Evolutionary conservation across 2,797 vertebrate species (phyloP).

Genomic region (Clarias laeviceps): DNA sequence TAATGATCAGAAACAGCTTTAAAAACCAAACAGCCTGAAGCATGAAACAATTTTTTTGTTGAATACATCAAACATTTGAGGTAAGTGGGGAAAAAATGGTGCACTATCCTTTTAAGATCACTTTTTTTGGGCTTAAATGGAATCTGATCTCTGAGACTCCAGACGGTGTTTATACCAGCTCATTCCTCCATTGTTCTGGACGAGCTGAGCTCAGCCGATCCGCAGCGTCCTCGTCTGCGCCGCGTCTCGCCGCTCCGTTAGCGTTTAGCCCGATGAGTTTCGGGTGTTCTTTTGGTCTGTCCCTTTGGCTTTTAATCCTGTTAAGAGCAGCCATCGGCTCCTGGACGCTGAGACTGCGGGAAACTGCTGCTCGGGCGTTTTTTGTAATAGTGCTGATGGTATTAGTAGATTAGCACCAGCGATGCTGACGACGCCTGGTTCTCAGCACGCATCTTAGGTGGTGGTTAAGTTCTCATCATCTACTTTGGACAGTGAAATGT

Average conservation of each 20-base stretch:
- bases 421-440: conserved; percentile 7
- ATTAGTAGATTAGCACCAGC: conserved; percentile 37
- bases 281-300: neutral
- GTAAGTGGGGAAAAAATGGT: neutral
- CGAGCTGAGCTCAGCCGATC: neutral
- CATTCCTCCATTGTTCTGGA: neutral
- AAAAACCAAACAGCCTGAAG: too few relatives aligned
- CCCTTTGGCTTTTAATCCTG: conserved; percentile 8
- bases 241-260: neutral
- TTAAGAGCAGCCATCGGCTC: neutral
- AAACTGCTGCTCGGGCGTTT: neutral
- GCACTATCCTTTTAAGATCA: neutral
- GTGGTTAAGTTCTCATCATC: neutral
- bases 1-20: neutral
- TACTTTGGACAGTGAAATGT: neutral
- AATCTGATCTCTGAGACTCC: neutral
- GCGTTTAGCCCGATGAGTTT: neutral
- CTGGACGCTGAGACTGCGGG: neutral
- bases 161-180: neutral
- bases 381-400: neutral
- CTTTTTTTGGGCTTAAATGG: neutral
- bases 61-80: neutral
- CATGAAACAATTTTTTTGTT: too few relatives aligned
- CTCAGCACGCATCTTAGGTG: neutral
- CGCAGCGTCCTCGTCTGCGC: neutral